Evolutionary conservation across 2,888 invertebrate genomes (phyloP), one percentile per base, ranked within the genome.

Genomic region (Graphium colonna): DNA sequence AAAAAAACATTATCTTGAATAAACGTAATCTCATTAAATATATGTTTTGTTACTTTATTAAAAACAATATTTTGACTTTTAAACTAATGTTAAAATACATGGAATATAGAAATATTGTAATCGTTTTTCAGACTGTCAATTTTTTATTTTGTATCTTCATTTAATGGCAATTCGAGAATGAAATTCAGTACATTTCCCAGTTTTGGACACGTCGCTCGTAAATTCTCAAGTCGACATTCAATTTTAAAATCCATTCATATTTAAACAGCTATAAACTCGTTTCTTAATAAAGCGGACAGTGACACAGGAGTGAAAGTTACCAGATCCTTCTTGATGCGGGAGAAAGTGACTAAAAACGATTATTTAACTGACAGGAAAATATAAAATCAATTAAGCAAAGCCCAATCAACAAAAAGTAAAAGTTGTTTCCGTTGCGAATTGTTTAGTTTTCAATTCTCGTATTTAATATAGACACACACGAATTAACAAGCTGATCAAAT

Each of bases 331-430:
- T 43, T 42, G 28, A 58, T 51, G 47, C 45, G 44, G 39, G 49
- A 52, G 55, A 56, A 40, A 57, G 28, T 51, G 52, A 55, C 17
- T 52, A 43, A 41, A 36, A 50, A 45, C 13, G 26, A 41, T 51
- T 52, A 52, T 56, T 46, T 50, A 48, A 52, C 44, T 10, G 40
- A 44, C 51, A 52, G 26, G 45, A 45, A 52, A 52, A 45, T 36
- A 46, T 52, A 39, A 56, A 49, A 52, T 28, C 41, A 46, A 42
- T 52, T 48, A 51, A 51, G 17, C 3, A 12, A 31, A 16, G 16
- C 40, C 39, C 49, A 46, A 48, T 57, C 45, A 26, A 41, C 28
- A 12, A 36, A 56, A 53, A 57, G 54, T 54, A 57, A 57, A 57
- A 57, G 57, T 54, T 40, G 53, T 54, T 53, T 42, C 15, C 12